These are phyloP conservation scores for Harlomillsia oculata DNA, from an alignment of 1,140 invertebrate genomes.

Conservation along the genomic window DNA sequence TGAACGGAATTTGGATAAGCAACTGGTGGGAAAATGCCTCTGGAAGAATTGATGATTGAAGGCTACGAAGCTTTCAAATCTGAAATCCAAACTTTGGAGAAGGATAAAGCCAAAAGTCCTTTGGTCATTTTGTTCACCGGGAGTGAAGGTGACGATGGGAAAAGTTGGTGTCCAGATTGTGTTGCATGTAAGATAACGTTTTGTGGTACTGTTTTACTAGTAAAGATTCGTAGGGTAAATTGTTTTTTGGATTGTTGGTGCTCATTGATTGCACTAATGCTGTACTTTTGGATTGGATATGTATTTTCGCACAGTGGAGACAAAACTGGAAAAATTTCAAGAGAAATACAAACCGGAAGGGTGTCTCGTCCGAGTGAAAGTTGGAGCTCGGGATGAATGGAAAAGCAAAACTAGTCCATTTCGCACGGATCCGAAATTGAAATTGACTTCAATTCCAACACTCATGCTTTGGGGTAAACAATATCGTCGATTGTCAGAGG, in stretches of 20 bases:
- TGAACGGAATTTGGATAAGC: no score
- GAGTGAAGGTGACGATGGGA: constrained; percentile 7
- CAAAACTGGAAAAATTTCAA: constrained; percentile 1
- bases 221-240: not conserved
- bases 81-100: constrained; percentile 11
- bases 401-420: constrained; percentile 63
- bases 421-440: constrained; percentile 54
- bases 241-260: not conserved
- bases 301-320: constrained; percentile 21
- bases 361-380: constrained; percentile 19
- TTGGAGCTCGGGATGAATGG: constrained; percentile 43
- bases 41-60: constrained; percentile 7
- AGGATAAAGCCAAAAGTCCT: not conserved
- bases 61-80: constrained; percentile 19
- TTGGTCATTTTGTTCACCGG: constrained; percentile 26
- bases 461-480: constrained; percentile 60
- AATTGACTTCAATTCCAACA: constrained; percentile 61
- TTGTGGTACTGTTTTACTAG: not conserved
- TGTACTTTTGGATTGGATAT: not conserved
- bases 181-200: constrained; percentile 11
- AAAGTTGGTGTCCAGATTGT: constrained; percentile 33
- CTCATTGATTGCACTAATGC: no score
- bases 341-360: not conserved
- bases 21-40: no score
- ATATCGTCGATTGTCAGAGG: constrained; percentile 55